A percentile compares a stretch with the other conserved stretches of the same genome.
These are phyloP conservation scores for Odontamblyopus rebecca DNA, from an alignment of 2,797 vertebrate species.

Conservation along the genomic window DNA sequence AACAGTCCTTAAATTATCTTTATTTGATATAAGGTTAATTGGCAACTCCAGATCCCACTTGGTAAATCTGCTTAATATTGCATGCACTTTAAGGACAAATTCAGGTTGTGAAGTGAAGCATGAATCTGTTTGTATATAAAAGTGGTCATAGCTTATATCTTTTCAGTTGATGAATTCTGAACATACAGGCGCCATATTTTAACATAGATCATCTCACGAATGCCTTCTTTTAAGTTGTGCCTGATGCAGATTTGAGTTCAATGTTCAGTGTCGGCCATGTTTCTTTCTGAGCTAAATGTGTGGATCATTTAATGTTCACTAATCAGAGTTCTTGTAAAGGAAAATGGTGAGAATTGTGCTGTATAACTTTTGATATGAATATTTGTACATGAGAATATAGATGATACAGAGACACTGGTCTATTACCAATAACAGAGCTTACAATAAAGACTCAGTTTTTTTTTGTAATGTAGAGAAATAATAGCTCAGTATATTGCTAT, in stretches of 20 bases:
- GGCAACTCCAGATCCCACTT: slow-evolving; percentile 86
- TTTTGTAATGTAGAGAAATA: slow-evolving; percentile 66
- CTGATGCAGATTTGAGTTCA: slow-evolving; percentile 75
- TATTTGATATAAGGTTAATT: slow-evolving; percentile 75
- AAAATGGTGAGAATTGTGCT: slow-evolving; percentile 84
- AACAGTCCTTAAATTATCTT: slow-evolving; percentile 68
- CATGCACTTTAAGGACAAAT: slow-evolving; percentile 99
- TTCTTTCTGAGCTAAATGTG: slow-evolving; percentile 70
- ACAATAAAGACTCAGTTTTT: slow-evolving; percentile 58
- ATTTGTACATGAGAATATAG: slow-evolving; percentile 84
- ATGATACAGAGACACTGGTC: slow-evolving; percentile 76
- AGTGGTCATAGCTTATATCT: slow-evolving; percentile 86
- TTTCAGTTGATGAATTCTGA: slow-evolving; percentile 72
- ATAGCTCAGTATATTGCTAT: slow-evolving; percentile 67
- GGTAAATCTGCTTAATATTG: slow-evolving; percentile 92
- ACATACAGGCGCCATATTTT: slow-evolving; percentile 68
- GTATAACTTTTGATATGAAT: slow-evolving; percentile 85
- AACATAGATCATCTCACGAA: slow-evolving; percentile 76
- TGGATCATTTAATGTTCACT: slow-evolving; percentile 81
- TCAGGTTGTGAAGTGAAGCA: slow-evolving; percentile 95
- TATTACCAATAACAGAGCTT: slow-evolving; percentile 73
- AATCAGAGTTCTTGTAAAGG: slow-evolving; percentile 81
- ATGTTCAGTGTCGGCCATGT: slow-evolving; percentile 46
- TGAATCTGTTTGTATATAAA: slow-evolving; percentile 99
- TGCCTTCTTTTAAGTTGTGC: slow-evolving; percentile 85